phyloP scores from a whole-genome alignment of 2,888 invertebrate species.

The Erebia palarica region DNA sequence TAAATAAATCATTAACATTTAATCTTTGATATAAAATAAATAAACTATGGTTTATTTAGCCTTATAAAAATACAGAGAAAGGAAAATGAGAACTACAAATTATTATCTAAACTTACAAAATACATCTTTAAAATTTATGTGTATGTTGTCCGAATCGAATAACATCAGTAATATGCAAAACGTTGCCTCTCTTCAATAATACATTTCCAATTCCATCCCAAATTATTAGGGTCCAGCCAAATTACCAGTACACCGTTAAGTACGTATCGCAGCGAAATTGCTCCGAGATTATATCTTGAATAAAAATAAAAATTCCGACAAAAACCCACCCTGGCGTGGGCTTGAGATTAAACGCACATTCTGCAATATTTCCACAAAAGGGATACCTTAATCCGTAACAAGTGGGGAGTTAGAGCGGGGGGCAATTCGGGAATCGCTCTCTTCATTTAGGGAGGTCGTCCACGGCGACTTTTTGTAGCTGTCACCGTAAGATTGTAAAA shows the following conservation, averaged over 20 bases:
- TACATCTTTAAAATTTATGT: too few species aligned
- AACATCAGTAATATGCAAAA: neutral
- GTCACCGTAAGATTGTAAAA: too few species aligned
- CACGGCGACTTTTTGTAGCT: too few species aligned
- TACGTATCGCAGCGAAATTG: slow-evolving; percentile 56
- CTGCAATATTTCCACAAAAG: slow-evolving; percentile 79
- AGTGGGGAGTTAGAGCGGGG: slow-evolving; percentile 69
- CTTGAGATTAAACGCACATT: slow-evolving; percentile 77
- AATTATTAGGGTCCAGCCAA: slow-evolving; percentile 40
- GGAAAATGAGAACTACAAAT: too few species aligned
- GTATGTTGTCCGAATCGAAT: too few species aligned
- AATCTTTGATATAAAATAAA: too few species aligned
- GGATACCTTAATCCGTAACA: slow-evolving; percentile 80
- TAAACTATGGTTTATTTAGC: too few species aligned
- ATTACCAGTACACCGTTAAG: slow-evolving; percentile 34
- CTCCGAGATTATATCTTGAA: slow-evolving; percentile 65
- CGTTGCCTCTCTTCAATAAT: slow-evolving; percentile 24
- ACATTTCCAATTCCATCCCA: slow-evolving; percentile 25
- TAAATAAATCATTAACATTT: too few species aligned
- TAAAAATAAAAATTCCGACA: slow-evolving; percentile 61
- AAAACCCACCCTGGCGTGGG: slow-evolving; percentile 68
- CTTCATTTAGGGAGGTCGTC: slow-evolving; percentile 36
- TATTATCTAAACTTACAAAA: too few species aligned
- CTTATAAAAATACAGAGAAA: too few species aligned
- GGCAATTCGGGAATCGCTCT: slow-evolving; percentile 61